Base-by-base conservation (phyloP, 1,140 invertebrate genomes). In the Calosoma granatense region DNA sequence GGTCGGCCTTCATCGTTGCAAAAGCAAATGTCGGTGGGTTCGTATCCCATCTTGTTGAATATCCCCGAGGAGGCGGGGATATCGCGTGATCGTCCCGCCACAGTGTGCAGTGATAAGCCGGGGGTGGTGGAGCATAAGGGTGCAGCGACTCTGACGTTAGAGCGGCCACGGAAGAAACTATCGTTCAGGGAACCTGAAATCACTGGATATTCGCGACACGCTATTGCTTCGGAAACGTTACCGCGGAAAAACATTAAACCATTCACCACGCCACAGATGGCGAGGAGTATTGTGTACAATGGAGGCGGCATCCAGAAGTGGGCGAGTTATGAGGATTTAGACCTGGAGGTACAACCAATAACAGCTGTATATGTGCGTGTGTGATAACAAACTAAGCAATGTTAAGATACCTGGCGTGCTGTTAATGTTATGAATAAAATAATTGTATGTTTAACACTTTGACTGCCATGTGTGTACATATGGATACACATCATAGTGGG, bases 141-240 rank as follows among this genome's bases (percentile, higher is more conserved):
- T 54, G 66, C 74, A 69, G 64, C 71, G 64, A 65, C 66, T 67
- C 73, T 80, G 57, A 70, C 68, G 22, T 73, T 74, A 17, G 81
- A 86, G 54, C 80, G 82, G 61, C 88, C 88, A 0, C 75, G 87
- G 20, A 92, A 92, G 70, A 92, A 92, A 65, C 73, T 92, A 1
- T 90, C 87, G 0, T 92, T 92, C 67, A 81, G 88, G 56, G 88
- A 91, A 64, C 89, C 89, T 1, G 87, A 88, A 71, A 84, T 87
- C n/a, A 76, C 83, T 36, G 56, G 59, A 1, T 60, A 57, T 36
- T 51, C 51, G 23, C 53, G 55, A 17, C 54, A 58, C 56, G 47
- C 23, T 11, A 30, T 9, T 17, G 22, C n/a, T 36, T 21, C 56
- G 12, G 57, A 62, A 20, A 51, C 56, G 26, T 51, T 57, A 19